Base-by-base conservation (phyloP, 2,797 vertebrate species). In the Calcarius lapponicus region DNA sequence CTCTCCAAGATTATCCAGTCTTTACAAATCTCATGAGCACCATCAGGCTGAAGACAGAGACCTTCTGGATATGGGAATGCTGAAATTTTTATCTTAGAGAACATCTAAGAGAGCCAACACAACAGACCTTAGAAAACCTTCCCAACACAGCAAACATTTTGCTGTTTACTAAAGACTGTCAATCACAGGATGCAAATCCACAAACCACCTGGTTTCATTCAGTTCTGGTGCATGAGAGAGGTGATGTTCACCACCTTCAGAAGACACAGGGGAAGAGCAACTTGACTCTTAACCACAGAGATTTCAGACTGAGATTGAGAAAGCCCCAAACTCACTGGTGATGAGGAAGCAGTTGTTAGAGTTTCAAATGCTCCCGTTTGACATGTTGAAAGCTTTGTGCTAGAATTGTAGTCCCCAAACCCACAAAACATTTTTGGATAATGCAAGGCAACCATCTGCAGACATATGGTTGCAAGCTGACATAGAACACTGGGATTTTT, bases 351-450 rank as follows among this genome's bases (percentile, higher is more conserved):
- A 40, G 25, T 14, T 61, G 8, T 7, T 31, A 22, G 3, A 47
- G 7, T 51, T 80, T 38, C 13, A 40, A 5, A 36, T 4, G 2
- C 11, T 81, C 17, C 14, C 6, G 73, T 86, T 11, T 22, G 24
- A 40, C 0, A 0, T 7, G 8, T 5, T 61, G 47, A 48, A 80
- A 75, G 3, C 4, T 25, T 29, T 6, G 1, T 1, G 2, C 20
- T 62, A 20, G 72, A 90, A 34, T 0, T 48, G n/a, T 32, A 10
- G 6, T 43, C 25, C 10, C 3, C 21, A 80, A 40, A 20, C 5
- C 21, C n/a, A 22, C 17, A 67, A 48, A 67, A 11, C 0, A 11
- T 43, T 15, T 43, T 25, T 13, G n/a, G 11, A 16, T 29, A 78
- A 36, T 4, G 17, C 17, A 54, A 74, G 13, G 13, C 26, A 75